Conservation (phyloP, 2,888 invertebrate genomes). For the Phyllotreta striolata region DNA sequence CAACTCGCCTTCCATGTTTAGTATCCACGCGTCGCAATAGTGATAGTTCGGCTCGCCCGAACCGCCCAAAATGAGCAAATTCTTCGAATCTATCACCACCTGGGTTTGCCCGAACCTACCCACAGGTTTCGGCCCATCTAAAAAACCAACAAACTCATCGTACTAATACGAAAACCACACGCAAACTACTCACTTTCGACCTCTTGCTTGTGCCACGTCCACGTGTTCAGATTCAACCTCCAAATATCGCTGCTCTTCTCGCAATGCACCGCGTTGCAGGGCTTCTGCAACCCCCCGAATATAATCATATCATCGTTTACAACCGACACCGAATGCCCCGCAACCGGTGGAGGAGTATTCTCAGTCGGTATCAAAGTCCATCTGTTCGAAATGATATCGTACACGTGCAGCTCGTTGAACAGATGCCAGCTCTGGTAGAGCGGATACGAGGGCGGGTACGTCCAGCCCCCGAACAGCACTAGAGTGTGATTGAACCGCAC, state of each 20-base stretch:
- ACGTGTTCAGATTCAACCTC: constrained; percentile 81
- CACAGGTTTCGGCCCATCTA: constrained; percentile 50
- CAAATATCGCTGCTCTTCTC: constrained; percentile 83
- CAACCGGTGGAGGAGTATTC: constrained; percentile 79
- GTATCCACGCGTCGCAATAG: constrained; percentile 90
- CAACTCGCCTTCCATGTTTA: constrained; percentile 74
- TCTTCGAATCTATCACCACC: constrained; percentile 77
- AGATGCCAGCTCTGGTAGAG: constrained; percentile 85
- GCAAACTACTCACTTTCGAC: constrained; percentile 58
- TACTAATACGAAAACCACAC: not conserved
- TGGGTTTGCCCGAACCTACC: constrained; percentile 92
- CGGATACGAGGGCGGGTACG: constrained; percentile 88
- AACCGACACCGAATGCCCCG: constrained; percentile 92
- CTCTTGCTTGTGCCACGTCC: constrained; percentile 80
- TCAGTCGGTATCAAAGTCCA: constrained; percentile 76
- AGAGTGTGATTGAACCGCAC: constrained; percentile 79
- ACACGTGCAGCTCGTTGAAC: constrained; percentile 92
- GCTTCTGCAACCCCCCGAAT: constrained; percentile 65
- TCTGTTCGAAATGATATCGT: constrained; percentile 79
- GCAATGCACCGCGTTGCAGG: constrained; percentile 57
- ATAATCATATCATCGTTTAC: constrained; percentile 84
- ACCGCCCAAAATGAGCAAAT: constrained; percentile 84
- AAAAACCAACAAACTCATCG: constrained; percentile 27
- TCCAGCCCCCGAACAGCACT: constrained; percentile 91
- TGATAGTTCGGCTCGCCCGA: constrained; percentile 88